Evolutionary conservation across 2,113 vertebrate species (phyloP), one percentile per base, ranked within the genome.

Genomic region (Pterophyllum scalare): DNA sequence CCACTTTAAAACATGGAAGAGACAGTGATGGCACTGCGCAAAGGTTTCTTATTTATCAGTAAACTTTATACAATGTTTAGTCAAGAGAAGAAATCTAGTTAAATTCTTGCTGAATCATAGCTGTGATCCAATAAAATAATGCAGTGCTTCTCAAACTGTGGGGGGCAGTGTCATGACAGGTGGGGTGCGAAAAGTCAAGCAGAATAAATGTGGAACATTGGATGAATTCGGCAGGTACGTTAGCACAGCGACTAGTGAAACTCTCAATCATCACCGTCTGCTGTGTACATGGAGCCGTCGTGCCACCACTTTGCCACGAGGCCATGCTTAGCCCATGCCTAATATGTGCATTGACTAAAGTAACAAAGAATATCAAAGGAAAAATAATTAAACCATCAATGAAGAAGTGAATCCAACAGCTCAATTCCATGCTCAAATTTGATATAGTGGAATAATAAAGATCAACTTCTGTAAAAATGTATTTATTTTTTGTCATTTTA

Each of bases 1-100:
- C 24, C 43, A 70, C 65, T 70, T 70, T 24, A 52, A 70, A 70
- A 49, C 64, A 70, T 70, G 40, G 40, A 70, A 70, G 64, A 49
- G 40, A 49, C 24, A 49, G 64, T 20, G 40, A 67, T 22, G 26
- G 26, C 40, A 67, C 40, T 19, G 19, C 11, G 64, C 15, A 70
- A 70, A 43, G 24, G 19, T 10, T 49, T 70, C 49, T 70, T 49
- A 28, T 49, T 28, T 49, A 70, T 49, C 40, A 28, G 64, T 46
- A 9, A 67, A 46, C 64, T 46, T 67, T 43, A 10, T 46, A 46
- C 22, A 67, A 40, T 49, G 24, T 28, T 12, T 49, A 70, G 49
- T 43, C 19, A 3, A 70, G 64, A 70, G 15, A 19, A 70, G 46
- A 49, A 49, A 70, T 49, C 15, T 67, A 26, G 22, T 67, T 49